Conservation (phyloP, 2,113 vertebrate genomes). For the Bufo bufo region DNA sequence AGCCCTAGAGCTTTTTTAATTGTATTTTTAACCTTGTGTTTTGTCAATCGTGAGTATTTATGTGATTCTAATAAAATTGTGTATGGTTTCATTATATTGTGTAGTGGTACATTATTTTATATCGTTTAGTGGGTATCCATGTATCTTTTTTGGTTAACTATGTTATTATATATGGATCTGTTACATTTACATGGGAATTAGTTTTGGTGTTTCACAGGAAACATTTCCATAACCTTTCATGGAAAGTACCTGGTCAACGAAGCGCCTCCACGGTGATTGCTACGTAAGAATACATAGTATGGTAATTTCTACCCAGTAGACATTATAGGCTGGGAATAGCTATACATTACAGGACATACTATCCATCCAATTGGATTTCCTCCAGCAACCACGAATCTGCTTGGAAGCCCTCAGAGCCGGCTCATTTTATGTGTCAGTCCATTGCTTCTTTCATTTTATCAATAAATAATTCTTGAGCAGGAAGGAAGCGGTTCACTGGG, state of each 20-base stretch:
- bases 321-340: conserved; percentile 39
- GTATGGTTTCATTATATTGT: too few relatives aligned
- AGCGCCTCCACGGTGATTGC: neutral
- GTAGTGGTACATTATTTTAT: too few relatives aligned
- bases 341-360: conserved; percentile 49
- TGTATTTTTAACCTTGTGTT: too few relatives aligned
- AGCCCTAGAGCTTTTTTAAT: too few relatives aligned
- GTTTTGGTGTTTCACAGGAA: neutral
- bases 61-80: too few relatives aligned
- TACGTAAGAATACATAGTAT: conserved; percentile 30
- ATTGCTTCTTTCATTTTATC: conserved; percentile 51
- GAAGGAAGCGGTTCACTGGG: conserved; percentile 46
- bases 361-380: conserved; percentile 42
- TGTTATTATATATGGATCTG: too few relatives aligned
- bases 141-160: too few relatives aligned
- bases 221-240: neutral
- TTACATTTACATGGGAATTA: too few relatives aligned
- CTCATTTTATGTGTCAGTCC: conserved; percentile 42
- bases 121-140: too few relatives aligned
- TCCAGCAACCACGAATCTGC: conserved; percentile 50
- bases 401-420: conserved; percentile 41
- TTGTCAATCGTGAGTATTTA: too few relatives aligned
- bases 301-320: conserved; percentile 36
- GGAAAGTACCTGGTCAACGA: conserved; percentile 25
- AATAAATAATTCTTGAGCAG: conserved; percentile 45